Conservation (phyloP, 2,113 vertebrate species). For the Lethenteron reissneri region DNA sequence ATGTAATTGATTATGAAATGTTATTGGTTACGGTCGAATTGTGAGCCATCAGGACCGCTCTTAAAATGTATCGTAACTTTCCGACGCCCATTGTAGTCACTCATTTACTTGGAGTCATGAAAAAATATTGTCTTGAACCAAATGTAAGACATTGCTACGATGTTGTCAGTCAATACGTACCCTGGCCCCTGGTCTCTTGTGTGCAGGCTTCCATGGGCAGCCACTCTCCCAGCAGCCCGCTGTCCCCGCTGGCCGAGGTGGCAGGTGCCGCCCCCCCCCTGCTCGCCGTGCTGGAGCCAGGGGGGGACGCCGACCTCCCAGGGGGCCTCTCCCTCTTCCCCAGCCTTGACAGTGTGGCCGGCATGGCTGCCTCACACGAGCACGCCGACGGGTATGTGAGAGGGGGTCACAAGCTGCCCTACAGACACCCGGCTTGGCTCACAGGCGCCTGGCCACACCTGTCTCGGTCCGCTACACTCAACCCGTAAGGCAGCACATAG, state of each 20-base stretch:
- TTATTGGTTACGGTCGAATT: no score
- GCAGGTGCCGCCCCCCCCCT: slow-evolving; percentile 28
- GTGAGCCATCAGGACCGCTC: no score
- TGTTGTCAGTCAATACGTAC: no score
- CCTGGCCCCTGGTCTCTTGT: no score
- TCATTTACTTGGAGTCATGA: no score
- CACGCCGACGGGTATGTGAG: slow-evolving; percentile 26
- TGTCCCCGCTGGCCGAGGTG: slow-evolving; percentile 14
- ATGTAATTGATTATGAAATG: no score
- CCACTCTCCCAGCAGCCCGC: slow-evolving; percentile 11
- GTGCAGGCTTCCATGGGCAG: slow-evolving; percentile 11
- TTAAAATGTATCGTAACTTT: no score
- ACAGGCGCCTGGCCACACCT: not conserved
- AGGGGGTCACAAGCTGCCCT: not conserved
- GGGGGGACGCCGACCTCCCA: slow-evolving; percentile 35
- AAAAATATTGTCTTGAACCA: no score
- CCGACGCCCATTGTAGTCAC: no score
- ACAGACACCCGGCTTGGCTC: not conserved
- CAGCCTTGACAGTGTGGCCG: slow-evolving; percentile 31
- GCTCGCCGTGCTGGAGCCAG: slow-evolving; percentile 29
- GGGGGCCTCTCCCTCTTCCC: slow-evolving; percentile 41
- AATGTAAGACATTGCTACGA: no score
- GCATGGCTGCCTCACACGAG: slow-evolving; percentile 26
- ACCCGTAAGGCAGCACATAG: not conserved
- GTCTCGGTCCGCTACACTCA: no score